A percentile compares a stretch with the other conserved stretches of the same genome.
These are phyloP conservation scores for Diplogasteroides magnus DNA, from an alignment of 1,140 invertebrate species.

Conservation along the genomic window DNA sequence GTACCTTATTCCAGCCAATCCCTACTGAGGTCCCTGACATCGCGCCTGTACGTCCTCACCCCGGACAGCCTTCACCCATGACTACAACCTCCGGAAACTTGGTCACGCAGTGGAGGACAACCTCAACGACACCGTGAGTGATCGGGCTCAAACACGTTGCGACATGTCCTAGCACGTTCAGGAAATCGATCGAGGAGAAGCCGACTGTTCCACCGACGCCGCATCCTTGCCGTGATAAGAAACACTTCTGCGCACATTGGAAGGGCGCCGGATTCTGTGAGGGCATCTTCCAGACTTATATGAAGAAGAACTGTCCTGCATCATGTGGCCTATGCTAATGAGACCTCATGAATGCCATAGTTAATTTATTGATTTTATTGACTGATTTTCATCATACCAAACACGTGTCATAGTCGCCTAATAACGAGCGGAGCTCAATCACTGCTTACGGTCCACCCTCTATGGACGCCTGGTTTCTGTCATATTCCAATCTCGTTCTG, in stretches of 20 bases:
- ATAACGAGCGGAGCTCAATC: too few species aligned
- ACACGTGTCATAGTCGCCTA: too few species aligned
- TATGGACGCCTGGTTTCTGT: constrained; percentile 1
- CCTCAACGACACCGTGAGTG: background rate
- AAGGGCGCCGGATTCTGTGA: constrained; percentile 49
- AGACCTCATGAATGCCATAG: background rate
- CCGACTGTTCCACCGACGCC: constrained; percentile 17
- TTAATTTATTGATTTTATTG: constrained; percentile 1
- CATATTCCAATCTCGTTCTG: background rate
- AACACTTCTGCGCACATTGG: constrained; percentile 52
- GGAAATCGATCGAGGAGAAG: background rate
- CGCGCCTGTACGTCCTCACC: background rate
- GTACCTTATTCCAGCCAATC: constrained; percentile 21
- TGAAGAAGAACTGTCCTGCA: constrained; percentile 49
- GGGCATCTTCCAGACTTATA: constrained; percentile 49
- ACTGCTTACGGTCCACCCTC: background rate
- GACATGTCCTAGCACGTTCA: too few species aligned
- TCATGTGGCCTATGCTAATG: constrained; percentile 44
- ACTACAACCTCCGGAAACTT: constrained; percentile 7
- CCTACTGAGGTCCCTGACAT: constrained; percentile 42
- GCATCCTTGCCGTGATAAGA: constrained; percentile 39
- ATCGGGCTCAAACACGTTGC: background rate
- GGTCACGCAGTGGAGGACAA: constrained; percentile 8
- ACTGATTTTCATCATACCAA: too few species aligned
- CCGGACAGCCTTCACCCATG: background rate